Evolutionary conservation across 2,113 vertebrate genomes (phyloP).

Genomic region (Heterotis niloticus): DNA sequence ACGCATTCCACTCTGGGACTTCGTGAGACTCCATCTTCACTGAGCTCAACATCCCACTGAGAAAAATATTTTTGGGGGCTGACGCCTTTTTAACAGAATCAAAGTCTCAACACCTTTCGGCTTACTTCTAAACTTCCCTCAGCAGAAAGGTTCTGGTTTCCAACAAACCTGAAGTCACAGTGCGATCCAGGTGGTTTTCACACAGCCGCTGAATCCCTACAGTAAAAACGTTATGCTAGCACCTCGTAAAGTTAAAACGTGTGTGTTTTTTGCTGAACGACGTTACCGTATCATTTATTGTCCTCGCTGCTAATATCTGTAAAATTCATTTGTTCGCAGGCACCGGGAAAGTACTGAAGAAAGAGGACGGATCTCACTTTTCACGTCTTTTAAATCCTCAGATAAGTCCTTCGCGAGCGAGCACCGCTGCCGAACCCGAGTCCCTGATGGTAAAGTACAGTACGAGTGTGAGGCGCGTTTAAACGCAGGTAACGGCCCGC

Average conservation of each 20-base stretch:
- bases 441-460: slow-evolving; percentile 41
- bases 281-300: not conserved
- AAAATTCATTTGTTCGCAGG: slow-evolving; percentile 35
- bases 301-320: not conserved
- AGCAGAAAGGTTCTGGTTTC: not conserved
- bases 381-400: slow-evolving; percentile 25
- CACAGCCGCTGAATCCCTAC: slow-evolving; percentile 19
- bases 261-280: not conserved
- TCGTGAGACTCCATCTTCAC: slow-evolving; percentile 82
- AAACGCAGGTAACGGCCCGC: slow-evolving; percentile 52
- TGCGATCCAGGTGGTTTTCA: slow-evolving; percentile 23
- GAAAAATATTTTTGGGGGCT: slow-evolving; percentile 36
- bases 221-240: not conserved
- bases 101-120: slow-evolving; percentile 34
- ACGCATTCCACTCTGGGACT: slow-evolving; percentile 74
- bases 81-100: slow-evolving; percentile 17
- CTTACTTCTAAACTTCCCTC: slow-evolving; percentile 6
- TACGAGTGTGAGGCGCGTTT: slow-evolving; percentile 47
- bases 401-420: slow-evolving; percentile 32
- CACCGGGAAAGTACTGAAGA: slow-evolving; percentile 53
- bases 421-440: slow-evolving; percentile 17
- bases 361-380: slow-evolving; percentile 20
- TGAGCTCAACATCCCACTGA: slow-evolving; percentile 74
- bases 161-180: not conserved
- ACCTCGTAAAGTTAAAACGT: not conserved